Conservation (phyloP, 2,888 invertebrate genomes). For the Gymnocheta viridis region DNA sequence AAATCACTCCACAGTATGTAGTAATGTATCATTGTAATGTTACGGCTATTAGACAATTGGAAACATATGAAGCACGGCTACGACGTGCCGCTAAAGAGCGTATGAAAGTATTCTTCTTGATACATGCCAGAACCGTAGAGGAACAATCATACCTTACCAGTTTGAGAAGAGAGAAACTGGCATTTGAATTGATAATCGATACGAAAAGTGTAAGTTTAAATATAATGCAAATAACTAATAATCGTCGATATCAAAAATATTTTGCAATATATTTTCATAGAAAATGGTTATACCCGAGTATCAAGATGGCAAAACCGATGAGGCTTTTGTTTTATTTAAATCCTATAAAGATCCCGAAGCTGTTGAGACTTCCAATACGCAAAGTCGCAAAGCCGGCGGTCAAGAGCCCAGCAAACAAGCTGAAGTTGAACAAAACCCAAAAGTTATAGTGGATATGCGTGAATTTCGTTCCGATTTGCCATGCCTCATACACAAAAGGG, state of each 20-base stretch:
- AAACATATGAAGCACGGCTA: constrained; percentile 89
- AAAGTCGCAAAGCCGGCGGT: constrained; percentile 84
- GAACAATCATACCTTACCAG: constrained; percentile 97
- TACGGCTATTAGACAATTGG: constrained; percentile 93
- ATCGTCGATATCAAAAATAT: not conserved
- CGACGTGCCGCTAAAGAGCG: constrained; percentile 82
- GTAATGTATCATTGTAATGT: constrained; percentile 95
- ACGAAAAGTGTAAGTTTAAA: constrained; percentile 91
- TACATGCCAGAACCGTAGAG: constrained; percentile 96
- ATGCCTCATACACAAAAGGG: constrained; percentile 94
- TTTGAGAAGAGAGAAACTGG: constrained; percentile 94
- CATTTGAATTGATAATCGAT: constrained; percentile 95
- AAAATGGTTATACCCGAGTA: constrained; percentile 93
- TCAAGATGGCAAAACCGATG: constrained; percentile 92
- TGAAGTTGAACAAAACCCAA: constrained; percentile 86
- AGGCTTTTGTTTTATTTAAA: constrained; percentile 82
- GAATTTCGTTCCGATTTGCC: constrained; percentile 99
- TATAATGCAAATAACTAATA: not conserved
- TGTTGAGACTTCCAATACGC: constrained; percentile 83
- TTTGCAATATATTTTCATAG: constrained; percentile 80
- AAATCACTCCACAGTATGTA: constrained; percentile 89
- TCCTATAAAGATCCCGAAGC: constrained; percentile 75
- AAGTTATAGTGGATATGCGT: constrained; percentile 96
- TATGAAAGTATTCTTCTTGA: constrained; percentile 92
- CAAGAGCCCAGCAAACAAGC: constrained; percentile 82